Evolutionary conservation across 2,113 vertebrate species (phyloP).

Genomic region (Triplophysa tibetana): DNA sequence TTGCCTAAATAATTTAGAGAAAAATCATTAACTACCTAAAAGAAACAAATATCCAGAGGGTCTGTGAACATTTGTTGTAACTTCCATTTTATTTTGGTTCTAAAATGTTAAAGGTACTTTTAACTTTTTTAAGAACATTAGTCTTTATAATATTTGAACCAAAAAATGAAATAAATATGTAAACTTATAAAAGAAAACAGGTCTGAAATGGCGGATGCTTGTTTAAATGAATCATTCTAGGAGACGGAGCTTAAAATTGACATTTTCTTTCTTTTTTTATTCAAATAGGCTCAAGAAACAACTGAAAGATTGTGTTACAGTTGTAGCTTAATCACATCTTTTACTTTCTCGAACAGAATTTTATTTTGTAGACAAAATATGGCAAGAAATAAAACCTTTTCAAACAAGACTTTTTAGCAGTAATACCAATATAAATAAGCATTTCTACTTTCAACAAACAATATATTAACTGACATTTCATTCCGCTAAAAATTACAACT

Average conservation of each 20-base stretch:
- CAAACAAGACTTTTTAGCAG: constrained; percentile 86
- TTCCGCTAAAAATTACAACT: constrained; percentile 86
- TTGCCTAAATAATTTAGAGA: no score
- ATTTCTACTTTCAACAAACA: constrained; percentile 95
- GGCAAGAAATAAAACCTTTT: constrained; percentile 62
- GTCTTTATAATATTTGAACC: no score
- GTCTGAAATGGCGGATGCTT: background rate
- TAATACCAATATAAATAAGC: constrained; percentile 97
- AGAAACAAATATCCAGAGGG: no score
- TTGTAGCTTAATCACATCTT: background rate
- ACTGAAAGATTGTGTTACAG: constrained; percentile 4
- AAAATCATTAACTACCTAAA: background rate
- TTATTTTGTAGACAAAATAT: constrained; percentile 26
- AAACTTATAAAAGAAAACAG: background rate
- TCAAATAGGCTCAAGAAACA: constrained; percentile 11
- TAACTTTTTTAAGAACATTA: no score
- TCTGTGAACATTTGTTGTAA: no score
- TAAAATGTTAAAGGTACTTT: no score
- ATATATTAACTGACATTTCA: constrained; percentile 96
- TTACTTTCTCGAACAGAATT: background rate
- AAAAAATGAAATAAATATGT: no score
- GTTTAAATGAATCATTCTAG: background rate
- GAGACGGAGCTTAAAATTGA: background rate
- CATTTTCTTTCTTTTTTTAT: background rate
- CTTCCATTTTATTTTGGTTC: no score